These are phyloP conservation scores for Passer montanus DNA, from an alignment of 2,113 vertebrate genomes.

Conservation along the genomic window DNA sequence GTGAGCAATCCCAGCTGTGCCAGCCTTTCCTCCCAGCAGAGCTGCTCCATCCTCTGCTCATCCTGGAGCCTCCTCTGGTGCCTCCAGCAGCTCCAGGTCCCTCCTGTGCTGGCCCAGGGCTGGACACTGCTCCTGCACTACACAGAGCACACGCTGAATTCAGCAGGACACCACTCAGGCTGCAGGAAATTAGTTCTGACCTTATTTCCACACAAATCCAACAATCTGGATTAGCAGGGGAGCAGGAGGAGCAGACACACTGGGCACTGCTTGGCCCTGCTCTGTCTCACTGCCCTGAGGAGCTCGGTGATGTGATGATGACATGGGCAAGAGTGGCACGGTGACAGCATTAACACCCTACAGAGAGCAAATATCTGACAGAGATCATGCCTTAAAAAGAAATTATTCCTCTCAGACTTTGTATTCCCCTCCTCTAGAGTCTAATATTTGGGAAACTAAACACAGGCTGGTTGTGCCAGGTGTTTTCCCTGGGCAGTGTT, in stretches of 20 bases:
- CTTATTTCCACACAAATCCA: not conserved
- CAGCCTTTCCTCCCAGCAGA: not conserved
- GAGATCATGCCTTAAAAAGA: not conserved
- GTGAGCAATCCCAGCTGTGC: not conserved
- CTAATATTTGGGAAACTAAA: not conserved
- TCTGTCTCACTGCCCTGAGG: not conserved
- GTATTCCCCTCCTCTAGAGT: rapidly evolving
- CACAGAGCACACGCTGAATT: no score
- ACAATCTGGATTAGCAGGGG: not conserved
- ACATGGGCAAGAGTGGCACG: not conserved
- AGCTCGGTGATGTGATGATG: rapidly evolving
- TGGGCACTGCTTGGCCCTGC: no score
- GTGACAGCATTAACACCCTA: not conserved
- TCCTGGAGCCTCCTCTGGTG: not conserved
- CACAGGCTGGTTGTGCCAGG: not conserved
- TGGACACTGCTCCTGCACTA: not conserved
- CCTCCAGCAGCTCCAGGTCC: not conserved
- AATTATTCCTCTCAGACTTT: not conserved
- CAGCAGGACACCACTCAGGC: not conserved
- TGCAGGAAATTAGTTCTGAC: not conserved
- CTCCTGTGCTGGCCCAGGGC: not conserved
- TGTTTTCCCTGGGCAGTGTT: not conserved
- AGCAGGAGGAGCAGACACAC: not conserved
- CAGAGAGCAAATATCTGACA: no score
- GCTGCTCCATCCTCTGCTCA: not conserved